Evolutionary conservation across 2,113 vertebrate species (phyloP), one percentile per base, ranked within the genome.

Genomic region (Rhabdornis inornatus): DNA sequence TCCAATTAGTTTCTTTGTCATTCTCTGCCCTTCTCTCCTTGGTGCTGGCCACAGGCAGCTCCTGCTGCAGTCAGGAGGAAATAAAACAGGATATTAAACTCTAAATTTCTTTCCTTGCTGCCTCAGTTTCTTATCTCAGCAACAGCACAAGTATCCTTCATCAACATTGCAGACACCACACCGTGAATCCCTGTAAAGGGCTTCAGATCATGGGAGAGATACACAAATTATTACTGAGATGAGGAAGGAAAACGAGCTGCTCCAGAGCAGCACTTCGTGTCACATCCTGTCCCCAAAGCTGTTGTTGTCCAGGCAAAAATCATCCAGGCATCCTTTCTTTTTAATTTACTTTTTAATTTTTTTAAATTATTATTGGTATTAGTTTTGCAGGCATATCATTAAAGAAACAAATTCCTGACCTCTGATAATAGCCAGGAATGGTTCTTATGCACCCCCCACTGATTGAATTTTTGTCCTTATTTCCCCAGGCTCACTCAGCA

Each of bases 61-160:
- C 75, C 75, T 79, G 87, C 77, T 72, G 84, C 82, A 74, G 42
- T 55, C 82, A 30, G 64, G n/a, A 84, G 76, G 66, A 97, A 86
- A 80, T 20, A 64, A 77, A 69, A 53, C 90, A 95, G 90, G 93
- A 96, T 95, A 95, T 97, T 90, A 94, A 95, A 86, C 82, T 23
- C 86, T 85, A 87, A 87, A 85, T 89, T 83, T 93, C 35, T 59
- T 44, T 44, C 30, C 35, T 72, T 18, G 1, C 66, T 61, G 70
- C 91, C 94, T 93, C 93, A 94, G 82, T 93, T 96, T 94, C 88
- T 91, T 95, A 84, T 78, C 86, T 81, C 65, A 52, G 83, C 68
- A 75, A 21, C 2, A 94, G 65, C 60, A 81, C 52, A 61, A 90
- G 18, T 10, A 35, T 18, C 80, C 59, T 72, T 33, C 68, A 93